A percentile compares a stretch with the other conserved stretches of the same genome.
Conservation (phyloP, 2,888 invertebrate species). For the Ditylenchus weischeri region DNA sequence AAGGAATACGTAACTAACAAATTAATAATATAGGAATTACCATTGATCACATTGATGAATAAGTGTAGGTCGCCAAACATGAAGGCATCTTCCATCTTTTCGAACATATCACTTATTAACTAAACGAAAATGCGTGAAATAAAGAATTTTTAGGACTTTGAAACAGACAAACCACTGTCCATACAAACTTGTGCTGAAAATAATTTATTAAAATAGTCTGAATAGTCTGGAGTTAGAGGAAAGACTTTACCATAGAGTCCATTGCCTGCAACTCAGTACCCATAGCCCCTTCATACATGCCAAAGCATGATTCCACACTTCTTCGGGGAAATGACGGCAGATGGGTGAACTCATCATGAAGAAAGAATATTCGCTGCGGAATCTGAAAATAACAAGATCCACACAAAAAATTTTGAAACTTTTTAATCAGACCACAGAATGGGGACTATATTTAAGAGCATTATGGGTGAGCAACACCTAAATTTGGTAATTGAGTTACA, state of each 20-base stretch:
- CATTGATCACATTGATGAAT: conserved; percentile 90
- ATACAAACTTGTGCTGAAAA: conserved; percentile 88
- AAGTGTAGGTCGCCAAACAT: conserved; percentile 82
- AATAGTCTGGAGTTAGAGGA: no score
- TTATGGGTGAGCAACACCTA: conserved; percentile 22
- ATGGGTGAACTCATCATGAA: conserved; percentile 97
- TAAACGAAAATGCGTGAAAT: conserved; percentile 27
- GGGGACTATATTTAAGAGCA: conserved; percentile 46
- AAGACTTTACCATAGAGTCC: conserved; percentile 68
- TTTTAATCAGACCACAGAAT: conserved; percentile 49
- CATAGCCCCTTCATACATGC: conserved; percentile 70
- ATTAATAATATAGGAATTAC: conserved; percentile 66
- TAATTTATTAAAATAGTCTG: not conserved
- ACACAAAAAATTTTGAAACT: not conserved
- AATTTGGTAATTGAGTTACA: not conserved
- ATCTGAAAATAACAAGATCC: conserved; percentile 66
- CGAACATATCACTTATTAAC: conserved; percentile 56
- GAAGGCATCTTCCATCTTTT: conserved; percentile 59
- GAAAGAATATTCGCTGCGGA: conserved; percentile 91
- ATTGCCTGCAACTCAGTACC: conserved; percentile 77
- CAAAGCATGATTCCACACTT: conserved; percentile 91
- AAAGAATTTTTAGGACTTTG: not conserved
- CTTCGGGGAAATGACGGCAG: conserved; percentile 95
- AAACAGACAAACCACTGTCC: conserved; percentile 73
- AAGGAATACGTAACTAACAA: not conserved